Conservation (phyloP, 2,797 vertebrate genomes). For the Channa striata region DNA sequence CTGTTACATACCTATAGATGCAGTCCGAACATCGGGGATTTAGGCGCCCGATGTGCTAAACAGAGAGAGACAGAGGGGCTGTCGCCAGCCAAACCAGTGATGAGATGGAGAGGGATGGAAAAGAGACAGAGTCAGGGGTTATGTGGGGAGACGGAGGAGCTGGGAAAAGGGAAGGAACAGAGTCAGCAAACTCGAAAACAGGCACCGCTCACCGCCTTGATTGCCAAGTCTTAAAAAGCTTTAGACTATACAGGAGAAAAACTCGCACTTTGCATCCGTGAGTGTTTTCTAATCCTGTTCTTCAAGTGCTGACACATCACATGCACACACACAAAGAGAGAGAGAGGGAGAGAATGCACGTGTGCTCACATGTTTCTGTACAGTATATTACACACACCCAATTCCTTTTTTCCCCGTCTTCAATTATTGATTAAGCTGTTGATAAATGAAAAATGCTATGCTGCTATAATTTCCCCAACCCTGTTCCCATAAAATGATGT, state of each 20-base stretch:
- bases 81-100: constrained; percentile 22
- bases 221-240: too few species aligned
- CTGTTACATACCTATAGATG: constrained; percentile 60
- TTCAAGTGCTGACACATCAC: too few species aligned
- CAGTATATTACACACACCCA: too few species aligned
- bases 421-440: too few species aligned
- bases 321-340: too few species aligned
- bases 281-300: neutral
- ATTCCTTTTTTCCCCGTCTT: too few species aligned
- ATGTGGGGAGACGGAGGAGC: neutral
- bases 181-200: constrained; percentile 21
- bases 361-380: too few species aligned
- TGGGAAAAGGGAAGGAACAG: neutral
- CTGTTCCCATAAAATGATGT: too few species aligned
- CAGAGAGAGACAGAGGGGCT: constrained; percentile 31
- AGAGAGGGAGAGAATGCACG: too few species aligned
- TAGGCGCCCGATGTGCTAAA: constrained; percentile 49
- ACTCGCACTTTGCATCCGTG: neutral
- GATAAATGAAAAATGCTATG: too few species aligned
- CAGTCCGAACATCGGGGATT: constrained; percentile 41
- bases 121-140: constrained; percentile 18
- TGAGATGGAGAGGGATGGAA: constrained; percentile 15
- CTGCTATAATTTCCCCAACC: too few species aligned
- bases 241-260: too few species aligned
- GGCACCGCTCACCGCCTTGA: neutral